phyloP scores from a whole-genome alignment of 2,797 vertebrate species.

The Pangasius larnaudii region DNA sequence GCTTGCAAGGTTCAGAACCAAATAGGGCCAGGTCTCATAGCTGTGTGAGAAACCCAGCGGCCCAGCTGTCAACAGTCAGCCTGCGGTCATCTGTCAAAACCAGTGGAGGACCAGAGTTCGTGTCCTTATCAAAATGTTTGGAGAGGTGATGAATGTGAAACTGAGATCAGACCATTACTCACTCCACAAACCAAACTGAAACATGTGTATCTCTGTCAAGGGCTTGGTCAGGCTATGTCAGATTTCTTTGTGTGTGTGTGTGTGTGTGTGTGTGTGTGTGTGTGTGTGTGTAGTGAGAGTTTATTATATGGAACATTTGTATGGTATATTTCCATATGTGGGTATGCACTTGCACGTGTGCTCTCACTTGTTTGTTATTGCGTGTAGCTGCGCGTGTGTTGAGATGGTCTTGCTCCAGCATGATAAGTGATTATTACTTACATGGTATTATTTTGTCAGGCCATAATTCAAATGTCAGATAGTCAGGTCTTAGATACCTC shows the following conservation, averaged over 20 bases:
- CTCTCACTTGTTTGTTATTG: neutral
- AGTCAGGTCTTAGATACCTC: neutral
- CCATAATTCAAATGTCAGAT: neutral
- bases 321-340: neutral
- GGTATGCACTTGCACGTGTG: neutral
- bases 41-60: neutral
- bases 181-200: neutral
- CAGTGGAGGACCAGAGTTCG: neutral
- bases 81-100: neutral
- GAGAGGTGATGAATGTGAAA: conserved; percentile 9
- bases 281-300: neutral
- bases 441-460: neutral
- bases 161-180: neutral
- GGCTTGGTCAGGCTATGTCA: neutral
- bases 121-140: conserved; percentile 21
- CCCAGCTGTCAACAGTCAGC: neutral
- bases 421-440: neutral
- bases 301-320: neutral
- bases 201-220: neutral
- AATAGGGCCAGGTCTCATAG: conserved; percentile 13
- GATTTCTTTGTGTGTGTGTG: neutral
- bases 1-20: neutral
- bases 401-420: neutral
- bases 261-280: too few species aligned
- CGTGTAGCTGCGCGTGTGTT: neutral